Base-by-base conservation (phyloP, 2,797 vertebrate genomes). In the Danio choprae region DNA sequence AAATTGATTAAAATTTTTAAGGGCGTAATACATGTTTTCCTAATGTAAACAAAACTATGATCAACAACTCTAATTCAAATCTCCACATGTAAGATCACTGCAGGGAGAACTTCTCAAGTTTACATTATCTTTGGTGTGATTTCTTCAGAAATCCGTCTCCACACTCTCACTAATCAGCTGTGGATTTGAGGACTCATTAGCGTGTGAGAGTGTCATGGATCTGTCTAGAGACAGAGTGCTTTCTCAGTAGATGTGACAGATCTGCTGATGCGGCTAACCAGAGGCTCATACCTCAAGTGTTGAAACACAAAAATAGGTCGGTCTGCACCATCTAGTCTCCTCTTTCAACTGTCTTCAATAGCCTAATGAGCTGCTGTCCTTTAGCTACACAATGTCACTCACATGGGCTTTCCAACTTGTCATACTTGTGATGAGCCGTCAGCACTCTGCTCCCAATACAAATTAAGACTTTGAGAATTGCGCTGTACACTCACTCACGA, bases 331-430 rank as follows among this genome's bases (percentile, higher is more conserved):
- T 79, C 40, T 77, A 81, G 81, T 72, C 77, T 62, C 83, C 50
- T 51, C 62, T 15, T 82, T 87, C 77, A 85, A 55, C 78, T 36
- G 63, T 55, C 77, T 90, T 91, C 92, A 90, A 84, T 90, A 86
- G 77, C 83, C 79, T 92, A 92, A 93, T 93, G 90, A 91, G 85
- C 81, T 89, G 79, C 86, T 84, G 58, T 81, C 72, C 22, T 89
- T 85, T 67, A 59, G 46, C 20, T 63, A 82, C 79, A 84, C 89
- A 89, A 82, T 87, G 89, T 89, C 89, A 87, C 83, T 90, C 87
- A 88, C 80, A 87, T 87, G 83, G 87, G 84, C 78, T 86, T 84
- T 83, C 15, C 6, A 40, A 63, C 56, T 46, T 22, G 51, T 67
- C 63, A 58, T 77, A 72, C 13, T 29, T 70, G 44, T 79, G 68